These are phyloP conservation scores for Potamilus streckersoni DNA, from an alignment of 1,140 invertebrate species.

Conservation along the genomic window DNA sequence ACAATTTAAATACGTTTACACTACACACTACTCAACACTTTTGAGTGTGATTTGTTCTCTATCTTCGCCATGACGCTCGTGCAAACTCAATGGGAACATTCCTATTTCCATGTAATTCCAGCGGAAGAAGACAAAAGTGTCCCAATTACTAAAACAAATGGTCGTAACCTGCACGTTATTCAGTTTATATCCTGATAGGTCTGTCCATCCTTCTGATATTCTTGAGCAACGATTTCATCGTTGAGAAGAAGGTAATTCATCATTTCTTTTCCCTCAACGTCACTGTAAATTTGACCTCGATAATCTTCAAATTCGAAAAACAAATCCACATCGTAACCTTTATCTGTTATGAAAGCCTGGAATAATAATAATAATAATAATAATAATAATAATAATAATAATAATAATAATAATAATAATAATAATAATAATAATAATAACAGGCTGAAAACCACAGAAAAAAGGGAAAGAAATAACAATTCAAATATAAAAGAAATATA, in stretches of 20 bases:
- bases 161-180: too few relatives aligned
- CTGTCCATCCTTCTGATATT: constrained; percentile 28
- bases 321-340: constrained; percentile 57
- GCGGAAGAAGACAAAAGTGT: too few relatives aligned
- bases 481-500: too few relatives aligned
- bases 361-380: constrained; percentile 17
- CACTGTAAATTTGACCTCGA: constrained; percentile 55
- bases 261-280: constrained; percentile 55
- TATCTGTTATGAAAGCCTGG: constrained; percentile 54
- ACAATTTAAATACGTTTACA: too few relatives aligned
- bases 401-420: constrained; percentile 14
- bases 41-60: too few relatives aligned
- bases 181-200: background rate
- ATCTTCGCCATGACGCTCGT: too few relatives aligned
- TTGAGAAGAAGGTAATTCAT: constrained; percentile 53
- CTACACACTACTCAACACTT: too few relatives aligned
- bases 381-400: constrained; percentile 7
- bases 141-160: too few relatives aligned
- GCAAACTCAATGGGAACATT: too few relatives aligned
- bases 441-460: too few relatives aligned
- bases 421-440: constrained; percentile 9
- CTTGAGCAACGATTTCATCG: constrained; percentile 33
- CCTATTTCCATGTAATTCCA: too few relatives aligned
- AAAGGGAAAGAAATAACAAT: too few relatives aligned
- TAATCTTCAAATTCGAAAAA: constrained; percentile 41